These are phyloP conservation scores for Heteronetta atricapilla DNA, from an alignment of 2,113 vertebrate genomes.

Conservation along the genomic window DNA sequence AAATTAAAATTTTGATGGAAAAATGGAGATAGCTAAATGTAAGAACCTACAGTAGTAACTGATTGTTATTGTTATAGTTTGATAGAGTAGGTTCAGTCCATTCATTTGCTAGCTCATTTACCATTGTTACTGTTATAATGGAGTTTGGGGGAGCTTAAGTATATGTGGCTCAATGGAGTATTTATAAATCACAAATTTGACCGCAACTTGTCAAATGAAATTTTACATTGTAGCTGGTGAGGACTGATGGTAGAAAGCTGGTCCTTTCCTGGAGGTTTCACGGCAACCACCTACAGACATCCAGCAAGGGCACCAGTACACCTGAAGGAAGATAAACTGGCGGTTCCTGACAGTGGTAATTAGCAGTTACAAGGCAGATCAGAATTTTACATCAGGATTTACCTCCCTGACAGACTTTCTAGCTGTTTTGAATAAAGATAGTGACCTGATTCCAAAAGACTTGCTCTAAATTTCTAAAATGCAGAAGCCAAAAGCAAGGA, in stretches of 20 bases:
- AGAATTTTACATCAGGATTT: background rate
- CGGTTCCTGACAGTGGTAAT: background rate
- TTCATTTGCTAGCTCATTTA: background rate
- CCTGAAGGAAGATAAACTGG: background rate
- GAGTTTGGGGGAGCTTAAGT: background rate
- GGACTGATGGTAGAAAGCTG: background rate
- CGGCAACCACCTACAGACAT: background rate
- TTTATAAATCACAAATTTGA: background rate
- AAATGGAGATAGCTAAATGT: background rate
- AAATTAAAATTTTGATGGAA: background rate
- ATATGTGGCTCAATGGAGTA: background rate
- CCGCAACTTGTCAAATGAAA: background rate
- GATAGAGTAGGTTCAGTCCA: background rate
- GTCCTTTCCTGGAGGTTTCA: background rate
- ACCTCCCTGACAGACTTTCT: background rate
- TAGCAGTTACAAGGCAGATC: background rate
- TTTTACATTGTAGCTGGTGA: background rate
- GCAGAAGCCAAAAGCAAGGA: fast-evolving
- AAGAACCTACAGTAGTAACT: background rate
- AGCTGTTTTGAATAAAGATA: background rate
- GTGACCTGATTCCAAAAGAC: background rate
- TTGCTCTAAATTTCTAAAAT: background rate
- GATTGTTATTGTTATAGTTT: background rate
- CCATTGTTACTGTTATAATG: background rate
- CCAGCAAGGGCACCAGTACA: background rate